These are phyloP conservation scores for Holothuria leucospilota DNA, from an alignment of 53 echinoderm and acorn worm genomes.

Conservation along the genomic window DNA sequence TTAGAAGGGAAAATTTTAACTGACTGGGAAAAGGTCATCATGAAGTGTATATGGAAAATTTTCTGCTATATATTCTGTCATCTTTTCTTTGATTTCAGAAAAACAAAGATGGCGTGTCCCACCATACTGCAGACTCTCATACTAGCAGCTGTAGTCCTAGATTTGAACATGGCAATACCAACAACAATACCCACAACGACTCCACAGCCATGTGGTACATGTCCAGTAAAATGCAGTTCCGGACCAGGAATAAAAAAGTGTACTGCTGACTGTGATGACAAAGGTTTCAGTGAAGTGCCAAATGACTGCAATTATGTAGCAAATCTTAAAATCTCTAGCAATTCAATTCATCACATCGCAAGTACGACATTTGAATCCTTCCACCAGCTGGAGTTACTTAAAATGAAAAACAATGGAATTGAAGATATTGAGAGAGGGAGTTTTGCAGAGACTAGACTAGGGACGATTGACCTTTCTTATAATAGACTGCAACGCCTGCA, in stretches of 20 bases:
- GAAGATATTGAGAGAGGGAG: background rate
- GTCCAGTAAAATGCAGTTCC: background rate
- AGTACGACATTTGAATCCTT: background rate
- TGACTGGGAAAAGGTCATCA: too few species aligned
- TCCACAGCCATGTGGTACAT: background rate
- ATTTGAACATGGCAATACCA: background rate
- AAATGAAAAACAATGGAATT: background rate
- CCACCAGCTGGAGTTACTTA: background rate
- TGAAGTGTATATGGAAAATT: too few species aligned
- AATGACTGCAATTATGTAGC: background rate
- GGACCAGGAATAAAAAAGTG: background rate
- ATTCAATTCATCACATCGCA: background rate
- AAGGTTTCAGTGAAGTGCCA: background rate
- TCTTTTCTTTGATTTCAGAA: too few species aligned
- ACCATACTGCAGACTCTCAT: too few species aligned
- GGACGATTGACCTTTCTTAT: constrained; percentile 12
- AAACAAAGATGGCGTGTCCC: too few species aligned
- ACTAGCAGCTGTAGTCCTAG: too few species aligned
- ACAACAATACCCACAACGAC: background rate
- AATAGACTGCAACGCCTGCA: background rate
- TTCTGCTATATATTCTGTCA: too few species aligned
- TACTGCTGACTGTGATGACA: background rate
- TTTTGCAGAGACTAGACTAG: background rate
- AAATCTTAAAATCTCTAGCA: background rate
- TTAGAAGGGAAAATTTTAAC: too few species aligned